Percentiles rank a stretch among this genome's conserved stretches.
phyloP scores from a whole-genome alignment of 2,797 vertebrate species.

The Siniperca obscura region DNA sequence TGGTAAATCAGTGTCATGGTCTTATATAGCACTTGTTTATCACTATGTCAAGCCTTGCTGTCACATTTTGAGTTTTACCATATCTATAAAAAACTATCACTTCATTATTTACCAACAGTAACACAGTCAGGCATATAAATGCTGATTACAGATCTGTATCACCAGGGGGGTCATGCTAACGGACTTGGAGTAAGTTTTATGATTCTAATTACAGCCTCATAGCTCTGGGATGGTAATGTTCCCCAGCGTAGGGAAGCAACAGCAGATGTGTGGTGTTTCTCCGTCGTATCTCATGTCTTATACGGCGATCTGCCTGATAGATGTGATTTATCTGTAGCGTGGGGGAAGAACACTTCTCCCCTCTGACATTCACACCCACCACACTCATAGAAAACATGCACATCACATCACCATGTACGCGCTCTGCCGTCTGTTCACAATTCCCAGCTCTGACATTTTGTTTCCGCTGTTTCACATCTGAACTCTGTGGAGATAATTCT shows the following conservation, averaged over 20 bases:
- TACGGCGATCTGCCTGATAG: slow-evolving; percentile 72
- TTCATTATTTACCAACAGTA: slow-evolving; percentile 49
- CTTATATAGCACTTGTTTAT: slow-evolving; percentile 41
- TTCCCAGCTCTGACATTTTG: slow-evolving; percentile 80
- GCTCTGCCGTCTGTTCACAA: slow-evolving; percentile 77
- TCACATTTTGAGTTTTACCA: slow-evolving; percentile 37
- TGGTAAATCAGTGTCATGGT: slow-evolving; percentile 31
- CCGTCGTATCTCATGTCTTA: slow-evolving; percentile 76
- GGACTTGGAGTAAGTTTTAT: slow-evolving; percentile 73
- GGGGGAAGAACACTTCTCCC: slow-evolving; percentile 65
- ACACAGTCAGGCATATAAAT: slow-evolving; percentile 53
- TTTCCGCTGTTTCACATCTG: slow-evolving; percentile 67
- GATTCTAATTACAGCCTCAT: slow-evolving; percentile 70
- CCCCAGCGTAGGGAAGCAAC: slow-evolving; percentile 69
- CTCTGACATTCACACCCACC: slow-evolving; percentile 74
- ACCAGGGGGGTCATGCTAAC: slow-evolving; percentile 61
- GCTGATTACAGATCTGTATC: slow-evolving; percentile 66
- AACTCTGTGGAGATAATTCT: slow-evolving; percentile 67
- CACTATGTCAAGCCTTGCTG: slow-evolving; percentile 28
- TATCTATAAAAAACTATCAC: slow-evolving; percentile 45
- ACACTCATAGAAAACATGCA: slow-evolving; percentile 61
- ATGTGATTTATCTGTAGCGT: slow-evolving; percentile 78
- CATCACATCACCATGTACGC: slow-evolving; percentile 42
- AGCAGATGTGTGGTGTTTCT: slow-evolving; percentile 81
- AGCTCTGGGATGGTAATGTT: slow-evolving; percentile 74